phyloP scores from a whole-genome alignment of 2,888 invertebrate species.

The Cataglyphis altisquamis region DNA sequence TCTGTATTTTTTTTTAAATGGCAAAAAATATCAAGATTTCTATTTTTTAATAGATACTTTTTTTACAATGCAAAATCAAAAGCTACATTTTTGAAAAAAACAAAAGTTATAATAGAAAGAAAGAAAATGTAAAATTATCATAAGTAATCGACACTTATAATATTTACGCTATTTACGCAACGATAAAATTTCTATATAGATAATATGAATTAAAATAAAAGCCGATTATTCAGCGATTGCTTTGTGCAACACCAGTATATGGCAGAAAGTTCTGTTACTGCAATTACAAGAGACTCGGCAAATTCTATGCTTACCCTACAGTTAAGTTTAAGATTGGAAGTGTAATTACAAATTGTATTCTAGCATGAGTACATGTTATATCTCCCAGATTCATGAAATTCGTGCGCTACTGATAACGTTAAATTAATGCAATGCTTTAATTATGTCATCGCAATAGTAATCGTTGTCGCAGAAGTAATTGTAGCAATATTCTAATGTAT shows the following conservation, averaged over 20 bases:
- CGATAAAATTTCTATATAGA: not conserved
- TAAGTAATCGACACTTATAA: conserved; percentile 19
- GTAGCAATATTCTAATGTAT: conserved; percentile 34
- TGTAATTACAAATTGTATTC: conserved; percentile 71
- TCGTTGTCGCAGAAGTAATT: conserved; percentile 40
- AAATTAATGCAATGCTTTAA: conserved; percentile 52
- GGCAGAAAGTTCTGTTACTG: conserved; percentile 58
- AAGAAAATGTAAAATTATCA: conserved; percentile 10
- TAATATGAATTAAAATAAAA: conserved; percentile 14
- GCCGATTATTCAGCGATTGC: conserved; percentile 45
- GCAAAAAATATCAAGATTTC: conserved; percentile 33
- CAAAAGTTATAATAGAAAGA: not conserved
- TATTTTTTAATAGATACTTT: conserved; percentile 31
- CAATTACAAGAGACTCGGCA: conserved; percentile 63
- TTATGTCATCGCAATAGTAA: conserved; percentile 39
- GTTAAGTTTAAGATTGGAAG: conserved; percentile 66
- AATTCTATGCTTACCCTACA: conserved; percentile 60
- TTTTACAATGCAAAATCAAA: not conserved
- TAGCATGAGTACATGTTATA: conserved; percentile 58
- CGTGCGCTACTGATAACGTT: conserved; percentile 34
- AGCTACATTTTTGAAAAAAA: not conserved
- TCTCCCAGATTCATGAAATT: conserved; percentile 57
- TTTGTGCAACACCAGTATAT: conserved; percentile 39
- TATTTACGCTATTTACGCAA: not conserved
- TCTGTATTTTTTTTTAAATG: conserved; percentile 41